Conservation (phyloP, 1,140 invertebrate genomes). For the Hycleus cichorii region DNA sequence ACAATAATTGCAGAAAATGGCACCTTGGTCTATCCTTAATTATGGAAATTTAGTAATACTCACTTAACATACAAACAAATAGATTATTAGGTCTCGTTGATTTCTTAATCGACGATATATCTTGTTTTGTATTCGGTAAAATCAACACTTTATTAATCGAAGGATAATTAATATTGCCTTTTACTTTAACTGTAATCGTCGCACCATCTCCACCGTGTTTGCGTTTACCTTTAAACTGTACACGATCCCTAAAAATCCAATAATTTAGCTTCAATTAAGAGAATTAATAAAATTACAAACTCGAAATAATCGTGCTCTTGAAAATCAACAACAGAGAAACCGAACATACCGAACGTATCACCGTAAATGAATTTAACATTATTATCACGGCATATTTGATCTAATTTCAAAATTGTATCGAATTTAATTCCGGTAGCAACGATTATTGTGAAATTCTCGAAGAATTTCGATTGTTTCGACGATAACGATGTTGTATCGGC, state of each 20-base stretch:
- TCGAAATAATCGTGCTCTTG: constrained; percentile 78
- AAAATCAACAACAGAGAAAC: constrained; percentile 86
- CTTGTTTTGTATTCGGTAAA: constrained; percentile 51
- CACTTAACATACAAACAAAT: constrained; percentile 36
- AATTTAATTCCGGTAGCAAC: constrained; percentile 69
- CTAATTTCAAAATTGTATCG: constrained; percentile 64
- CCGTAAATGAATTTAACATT: constrained; percentile 82
- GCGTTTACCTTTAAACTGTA: constrained; percentile 26
- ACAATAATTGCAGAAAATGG: too few species aligned
- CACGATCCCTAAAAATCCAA: constrained; percentile 31
- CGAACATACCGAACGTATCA: constrained; percentile 90
- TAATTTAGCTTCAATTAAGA: neutral
- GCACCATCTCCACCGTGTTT: constrained; percentile 30
- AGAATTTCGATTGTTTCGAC: constrained; percentile 64
- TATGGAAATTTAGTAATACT: constrained; percentile 3
- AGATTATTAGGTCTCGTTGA: constrained; percentile 31
- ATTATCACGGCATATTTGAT: constrained; percentile 69
- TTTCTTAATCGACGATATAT: constrained; percentile 42
- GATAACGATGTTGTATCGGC: constrained; percentile 58
- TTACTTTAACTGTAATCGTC: constrained; percentile 30
- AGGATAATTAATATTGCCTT: constrained; percentile 31
- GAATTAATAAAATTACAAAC: constrained; percentile 27
- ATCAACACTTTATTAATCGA: constrained; percentile 34
- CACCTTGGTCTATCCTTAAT: too few species aligned
- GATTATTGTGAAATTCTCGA: constrained; percentile 76